Evolutionary conservation across 2,797 vertebrate species (phyloP), one percentile per base, ranked within the genome.

Genomic region (Geotria australis): DNA sequence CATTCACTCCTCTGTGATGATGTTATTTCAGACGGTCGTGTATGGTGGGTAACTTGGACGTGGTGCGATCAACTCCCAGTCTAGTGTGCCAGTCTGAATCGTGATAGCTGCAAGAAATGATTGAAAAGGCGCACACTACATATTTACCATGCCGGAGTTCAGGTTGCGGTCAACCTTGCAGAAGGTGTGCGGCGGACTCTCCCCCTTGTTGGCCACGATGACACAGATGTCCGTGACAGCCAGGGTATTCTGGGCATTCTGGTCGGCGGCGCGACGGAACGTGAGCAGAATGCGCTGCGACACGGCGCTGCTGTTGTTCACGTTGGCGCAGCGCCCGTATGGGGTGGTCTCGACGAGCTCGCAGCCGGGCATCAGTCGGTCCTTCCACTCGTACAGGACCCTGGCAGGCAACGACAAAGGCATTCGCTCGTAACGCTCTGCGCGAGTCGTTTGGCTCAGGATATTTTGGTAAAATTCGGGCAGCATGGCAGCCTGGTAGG

Each of bases 81-180:
- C 38, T 38, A 38, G 24, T 38, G 24, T 38, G 24, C n/a, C 24
- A 38, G 24, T 38, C 38, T 38, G 4, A 38, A 38, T 38, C 24
- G 24, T 38, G 15, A 24, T 24, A 24, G 24, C 15, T 53, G 49
- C 49, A 8, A 53, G 53, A 53, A 8, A 12, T 51, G 48, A 51
- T 6, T 2, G 48, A 38, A 38, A 24, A 38, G 24, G 24, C 24
- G 24, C 24, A 38, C 4, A 38, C 24, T 5, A 38, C 38, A 38
- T 38, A 38, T 83, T 74, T 74, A 96, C 91, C 91, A 98, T 82
- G 64, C 88, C 93, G 60, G 82, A 93, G 71, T 81, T 98, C 61
- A 98, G 81, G 66, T 91, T 96, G 74, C 82, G 93, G 72, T 98
- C 85, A 60, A 98, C 83, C 67, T 81, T 94, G 76, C 88, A 95